Percentiles rank a stretch among this genome's conserved stretches.
phyloP scores from a whole-genome alignment of 2,797 vertebrate genomes.

The Tympanoctomys barrerae region DNA sequence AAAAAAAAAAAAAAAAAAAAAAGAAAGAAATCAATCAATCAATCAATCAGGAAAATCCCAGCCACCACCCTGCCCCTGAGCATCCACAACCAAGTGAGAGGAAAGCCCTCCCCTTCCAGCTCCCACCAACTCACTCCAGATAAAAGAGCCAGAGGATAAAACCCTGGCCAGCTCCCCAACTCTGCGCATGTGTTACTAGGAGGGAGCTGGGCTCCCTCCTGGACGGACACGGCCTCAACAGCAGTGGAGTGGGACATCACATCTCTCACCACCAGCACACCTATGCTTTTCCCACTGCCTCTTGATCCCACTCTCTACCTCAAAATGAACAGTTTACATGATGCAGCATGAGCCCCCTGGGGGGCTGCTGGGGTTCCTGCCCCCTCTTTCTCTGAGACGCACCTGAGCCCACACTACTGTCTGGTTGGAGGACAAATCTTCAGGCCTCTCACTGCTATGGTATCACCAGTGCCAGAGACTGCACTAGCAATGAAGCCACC shows the following conservation, averaged over 20 bases:
- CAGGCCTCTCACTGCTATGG: background rate
- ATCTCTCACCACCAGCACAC: background rate
- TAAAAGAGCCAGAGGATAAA: background rate
- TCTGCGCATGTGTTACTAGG: background rate
- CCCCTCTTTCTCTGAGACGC: background rate
- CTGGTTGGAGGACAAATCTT: background rate
- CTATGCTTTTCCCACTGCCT: background rate
- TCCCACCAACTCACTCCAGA: no score
- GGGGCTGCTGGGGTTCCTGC: background rate
- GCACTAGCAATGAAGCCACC: background rate
- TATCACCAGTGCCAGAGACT: background rate
- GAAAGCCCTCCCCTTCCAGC: no score
- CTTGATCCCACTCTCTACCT: background rate
- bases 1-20: no score
- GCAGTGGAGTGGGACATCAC: no score
- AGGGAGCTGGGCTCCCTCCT: background rate
- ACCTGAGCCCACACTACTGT: background rate
- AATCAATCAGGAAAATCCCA: background rate
- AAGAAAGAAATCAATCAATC: background rate
- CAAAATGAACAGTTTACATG: background rate
- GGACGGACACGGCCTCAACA: no score
- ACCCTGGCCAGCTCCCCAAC: no score
- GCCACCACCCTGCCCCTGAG: no score
- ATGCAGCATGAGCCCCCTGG: background rate
- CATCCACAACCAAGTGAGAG: background rate